Evolutionary conservation across 2,888 invertebrate species (phyloP).

Genomic region (Drosophila pullipes): DNA sequence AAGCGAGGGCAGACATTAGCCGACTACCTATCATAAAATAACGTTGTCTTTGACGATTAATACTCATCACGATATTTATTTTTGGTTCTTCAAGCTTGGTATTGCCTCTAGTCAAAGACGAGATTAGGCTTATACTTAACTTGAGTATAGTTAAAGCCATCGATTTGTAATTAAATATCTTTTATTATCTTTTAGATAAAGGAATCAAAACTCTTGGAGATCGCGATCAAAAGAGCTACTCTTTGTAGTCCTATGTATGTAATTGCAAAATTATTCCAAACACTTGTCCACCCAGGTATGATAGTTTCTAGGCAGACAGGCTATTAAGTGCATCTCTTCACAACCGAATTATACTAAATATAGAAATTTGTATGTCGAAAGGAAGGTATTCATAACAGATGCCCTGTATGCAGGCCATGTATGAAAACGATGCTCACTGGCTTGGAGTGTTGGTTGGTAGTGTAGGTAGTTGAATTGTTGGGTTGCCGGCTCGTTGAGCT

Average conservation of each 20-base stretch:
- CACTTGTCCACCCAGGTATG: neutral
- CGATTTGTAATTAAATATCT: neutral
- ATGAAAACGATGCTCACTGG: neutral
- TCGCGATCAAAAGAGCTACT: neutral
- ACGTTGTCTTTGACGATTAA: no score
- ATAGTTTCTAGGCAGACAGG: no score
- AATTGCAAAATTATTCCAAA: neutral
- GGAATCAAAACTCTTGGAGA: neutral
- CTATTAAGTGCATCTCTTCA: no score
- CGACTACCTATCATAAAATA: neutral
- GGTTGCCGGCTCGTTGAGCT: conserved; percentile 26
- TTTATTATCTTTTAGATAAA: no score
- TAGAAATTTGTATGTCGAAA: no score
- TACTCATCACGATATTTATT: neutral
- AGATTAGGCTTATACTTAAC: neutral
- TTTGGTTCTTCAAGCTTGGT: neutral
- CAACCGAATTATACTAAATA: no score
- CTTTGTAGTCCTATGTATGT: neutral
- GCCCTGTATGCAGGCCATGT: conserved; percentile 32
- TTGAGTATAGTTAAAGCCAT: neutral
- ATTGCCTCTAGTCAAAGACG: neutral
- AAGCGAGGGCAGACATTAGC: neutral
- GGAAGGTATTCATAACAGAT: neutral
- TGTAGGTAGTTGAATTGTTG: conserved; percentile 15
- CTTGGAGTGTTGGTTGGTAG: conserved; percentile 11